Base-by-base conservation (phyloP, 2,888 invertebrate genomes). In the Entomobrya multifasciata region DNA sequence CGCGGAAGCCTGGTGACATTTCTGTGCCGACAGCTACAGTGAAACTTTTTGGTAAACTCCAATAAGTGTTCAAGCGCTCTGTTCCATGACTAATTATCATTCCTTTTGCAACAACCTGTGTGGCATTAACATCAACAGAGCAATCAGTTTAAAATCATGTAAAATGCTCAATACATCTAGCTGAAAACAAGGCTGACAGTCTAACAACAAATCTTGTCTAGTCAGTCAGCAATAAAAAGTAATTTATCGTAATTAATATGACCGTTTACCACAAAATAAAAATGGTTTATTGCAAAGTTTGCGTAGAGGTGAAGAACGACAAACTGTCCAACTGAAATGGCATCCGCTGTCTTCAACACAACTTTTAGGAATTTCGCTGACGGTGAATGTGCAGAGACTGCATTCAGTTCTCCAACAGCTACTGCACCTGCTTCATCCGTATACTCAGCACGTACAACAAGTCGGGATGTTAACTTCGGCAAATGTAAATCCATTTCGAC, bases 1-100 rank as follows among this genome's bases (percentile, higher is more conserved):
- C 92, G 65, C 93, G 93, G 89, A 94, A 94, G 10, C 92, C 93
- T 0, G 94, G 94, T 0, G 94, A 93, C 94, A 94, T 94, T 89
- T 94, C 94, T 36, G 93, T 57, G 8, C 94, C 93, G 27, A 94
- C 91, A 0, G 94, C 93, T 0, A 94, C 92, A 0, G 94, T 93
- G 89, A 94, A 93, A 0, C 94, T 94, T 62, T 92, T 92, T 4
- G 92, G 91, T 22, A 92, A 91, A 36, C 90, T 89, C 81, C 81
- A 90, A 49, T 89, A 83, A 57, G 90, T 89, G 6, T 87, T 87
- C 11, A 92, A 82, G 10, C 74, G 83, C 72, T 92, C 91, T 70
- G 92, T 91, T 20, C 91, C 92, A 4, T 92, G 90, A 74, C 93
- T 92, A 41, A 94, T 90, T 72, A 94, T 93, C 88, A 94, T 92